Evolutionary conservation across 2,797 vertebrate species (phyloP).

Genomic region (Pangasius krempfi): DNA sequence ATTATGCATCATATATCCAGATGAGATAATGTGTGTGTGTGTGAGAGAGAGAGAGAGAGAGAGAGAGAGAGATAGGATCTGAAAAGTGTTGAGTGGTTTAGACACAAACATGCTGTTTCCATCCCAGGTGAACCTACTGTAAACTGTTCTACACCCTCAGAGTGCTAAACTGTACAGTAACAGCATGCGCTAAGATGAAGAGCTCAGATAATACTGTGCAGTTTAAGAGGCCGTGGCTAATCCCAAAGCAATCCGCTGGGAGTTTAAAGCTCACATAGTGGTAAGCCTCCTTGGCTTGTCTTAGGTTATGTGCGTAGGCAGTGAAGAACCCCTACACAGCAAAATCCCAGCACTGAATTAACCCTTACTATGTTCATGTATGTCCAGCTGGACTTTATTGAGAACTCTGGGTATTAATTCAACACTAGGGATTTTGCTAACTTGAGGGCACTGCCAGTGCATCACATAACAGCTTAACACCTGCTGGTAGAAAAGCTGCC

Average conservation of each 20-base stretch:
- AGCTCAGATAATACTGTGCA: conserved; percentile 38
- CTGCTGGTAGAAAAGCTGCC: not conserved
- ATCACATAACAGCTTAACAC: not conserved
- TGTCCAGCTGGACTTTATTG: not conserved
- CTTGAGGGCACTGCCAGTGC: conserved; percentile 29
- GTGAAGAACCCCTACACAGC: conserved; percentile 37
- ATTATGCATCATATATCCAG: not conserved
- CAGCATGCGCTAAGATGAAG: not conserved
- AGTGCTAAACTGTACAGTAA: conserved; percentile 1
- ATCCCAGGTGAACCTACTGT: conserved; percentile 3
- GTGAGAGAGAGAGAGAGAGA: not conserved
- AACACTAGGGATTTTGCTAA: conserved; percentile 8
- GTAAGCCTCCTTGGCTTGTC: conserved; percentile 57
- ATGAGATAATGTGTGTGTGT: not conserved
- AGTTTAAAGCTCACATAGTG: conserved; percentile 61
- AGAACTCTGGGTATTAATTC: conserved; percentile 15
- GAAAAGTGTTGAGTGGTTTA: not conserved
- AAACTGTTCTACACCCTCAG: conserved; percentile 28
- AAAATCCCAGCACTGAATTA: conserved; percentile 11
- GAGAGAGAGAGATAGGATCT: not conserved
- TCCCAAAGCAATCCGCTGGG: conserved; percentile 54
- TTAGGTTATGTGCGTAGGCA: conserved; percentile 54
- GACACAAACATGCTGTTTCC: not conserved
- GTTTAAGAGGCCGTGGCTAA: conserved; percentile 54
- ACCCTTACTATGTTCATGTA: conserved; percentile 15